Evolutionary conservation across 2,888 invertebrate genomes (phyloP).

Genomic region (Elmis aenea): DNA sequence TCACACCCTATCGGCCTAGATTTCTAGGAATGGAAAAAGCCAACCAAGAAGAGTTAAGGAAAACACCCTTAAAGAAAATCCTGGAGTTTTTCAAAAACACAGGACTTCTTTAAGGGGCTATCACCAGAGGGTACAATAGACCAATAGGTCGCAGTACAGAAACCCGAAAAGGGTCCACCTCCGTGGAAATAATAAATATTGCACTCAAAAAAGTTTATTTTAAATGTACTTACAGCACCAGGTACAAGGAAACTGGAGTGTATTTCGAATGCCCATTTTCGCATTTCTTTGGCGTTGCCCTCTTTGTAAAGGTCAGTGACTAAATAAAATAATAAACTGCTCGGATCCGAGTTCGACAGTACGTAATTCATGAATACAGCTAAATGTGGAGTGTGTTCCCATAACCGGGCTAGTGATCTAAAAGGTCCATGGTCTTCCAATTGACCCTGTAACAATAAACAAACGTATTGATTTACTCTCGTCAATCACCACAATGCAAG

Average conservation of each 20-base stretch:
- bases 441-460: constrained; percentile 64
- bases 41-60: too few species aligned
- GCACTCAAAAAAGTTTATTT: constrained; percentile 1
- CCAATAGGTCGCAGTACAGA: too few species aligned
- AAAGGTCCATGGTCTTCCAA: constrained; percentile 86
- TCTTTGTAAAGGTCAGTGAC: constrained; percentile 87
- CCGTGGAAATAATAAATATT: constrained; percentile 8
- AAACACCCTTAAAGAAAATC: too few species aligned
- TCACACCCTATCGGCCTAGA: too few species aligned
- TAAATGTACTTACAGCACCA: constrained; percentile 63
- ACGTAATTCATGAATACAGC: constrained; percentile 94
- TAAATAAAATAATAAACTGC: constrained; percentile 69
- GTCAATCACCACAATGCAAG: too few species aligned
- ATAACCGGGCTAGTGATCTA: constrained; percentile 73
- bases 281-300: constrained; percentile 82
- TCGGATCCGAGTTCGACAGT: constrained; percentile 72
- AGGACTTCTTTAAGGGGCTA: too few species aligned
- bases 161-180: too few species aligned
- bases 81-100: too few species aligned
- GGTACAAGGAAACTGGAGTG: constrained; percentile 94
- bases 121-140: too few species aligned
- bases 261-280: constrained; percentile 98
- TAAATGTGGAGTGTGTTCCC: constrained; percentile 83
- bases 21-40: too few species aligned
- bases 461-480: too few species aligned